Evolutionary conservation across 2,113 vertebrate species (phyloP).

Genomic region (Theristicus caerulescens): DNA sequence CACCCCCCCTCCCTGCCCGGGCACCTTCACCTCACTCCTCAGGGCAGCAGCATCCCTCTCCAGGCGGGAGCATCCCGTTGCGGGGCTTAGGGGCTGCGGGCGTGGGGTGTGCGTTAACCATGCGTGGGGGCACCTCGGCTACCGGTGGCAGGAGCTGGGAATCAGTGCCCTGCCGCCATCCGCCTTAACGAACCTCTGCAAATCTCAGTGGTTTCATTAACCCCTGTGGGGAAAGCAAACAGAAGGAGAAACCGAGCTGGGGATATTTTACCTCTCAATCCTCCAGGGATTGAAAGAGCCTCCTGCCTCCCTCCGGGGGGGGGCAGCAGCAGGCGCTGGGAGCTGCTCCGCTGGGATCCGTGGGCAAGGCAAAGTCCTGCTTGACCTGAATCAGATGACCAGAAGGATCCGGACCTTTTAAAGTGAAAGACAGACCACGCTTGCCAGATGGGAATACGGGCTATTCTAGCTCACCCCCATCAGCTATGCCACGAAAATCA

Average conservation of each 20-base stretch:
- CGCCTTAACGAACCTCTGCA: background rate
- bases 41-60: background rate
- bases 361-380: background rate
- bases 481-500: background rate
- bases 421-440: background rate
- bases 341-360: background rate
- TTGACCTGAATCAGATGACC: slow-evolving; percentile 27
- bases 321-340: background rate
- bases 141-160: background rate
- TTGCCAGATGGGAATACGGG: background rate
- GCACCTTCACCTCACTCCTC: background rate
- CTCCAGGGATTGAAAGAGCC: background rate
- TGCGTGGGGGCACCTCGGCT: background rate
- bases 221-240: background rate
- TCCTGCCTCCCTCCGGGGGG: background rate
- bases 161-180: background rate
- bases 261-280: slow-evolving; percentile 14
- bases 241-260: background rate
- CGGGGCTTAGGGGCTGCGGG: background rate
- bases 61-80: background rate
- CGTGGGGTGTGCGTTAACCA: fast-evolving
- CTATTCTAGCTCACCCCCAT: background rate
- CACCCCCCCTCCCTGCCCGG: background rate
- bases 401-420: slow-evolving; percentile 12
- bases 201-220: background rate